Percentiles rank a stretch among this genome's conserved stretches.
Evolutionary conservation across 2,888 invertebrate species (phyloP).

Genomic region (Caenorhabditis sp.): DNA sequence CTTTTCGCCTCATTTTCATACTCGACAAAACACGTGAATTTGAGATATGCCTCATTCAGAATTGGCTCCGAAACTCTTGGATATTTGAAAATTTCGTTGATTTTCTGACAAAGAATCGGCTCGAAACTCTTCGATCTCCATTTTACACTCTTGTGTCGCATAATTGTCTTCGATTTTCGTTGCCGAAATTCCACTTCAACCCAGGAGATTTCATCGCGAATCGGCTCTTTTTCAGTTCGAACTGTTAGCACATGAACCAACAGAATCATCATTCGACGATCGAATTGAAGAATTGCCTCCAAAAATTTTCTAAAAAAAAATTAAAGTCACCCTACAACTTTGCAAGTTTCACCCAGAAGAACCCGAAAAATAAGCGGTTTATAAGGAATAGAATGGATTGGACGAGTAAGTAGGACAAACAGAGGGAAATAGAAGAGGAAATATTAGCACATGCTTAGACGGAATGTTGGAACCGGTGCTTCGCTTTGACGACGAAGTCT

Average conservation of each 20-base stretch:
- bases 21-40: neutral
- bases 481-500: slow-evolving; percentile 46
- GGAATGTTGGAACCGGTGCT: slow-evolving; percentile 49
- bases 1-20: neutral
- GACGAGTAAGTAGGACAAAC: slow-evolving; percentile 1
- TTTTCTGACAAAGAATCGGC: neutral
- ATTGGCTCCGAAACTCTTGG: neutral
- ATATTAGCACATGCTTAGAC: slow-evolving; percentile 48
- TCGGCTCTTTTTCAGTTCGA: slow-evolving; percentile 23
- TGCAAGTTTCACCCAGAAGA: no score
- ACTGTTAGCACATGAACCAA: slow-evolving; percentile 18
- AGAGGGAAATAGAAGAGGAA: neutral
- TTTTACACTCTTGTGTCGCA: slow-evolving; percentile 26
- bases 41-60: neutral
- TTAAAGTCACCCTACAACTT: neutral
- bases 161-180: slow-evolving; percentile 25
- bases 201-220: slow-evolving; percentile 12
- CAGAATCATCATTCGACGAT: slow-evolving; percentile 8
- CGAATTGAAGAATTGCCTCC: slow-evolving; percentile 27
- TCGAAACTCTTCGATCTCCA: neutral
- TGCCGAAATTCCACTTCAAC: slow-evolving; percentile 20
- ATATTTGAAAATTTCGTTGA: neutral
- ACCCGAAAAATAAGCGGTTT: slow-evolving; percentile 7
- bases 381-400: neutral
- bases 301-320: slow-evolving; percentile 21